phyloP scores from a whole-genome alignment of 1,140 invertebrate genomes.

The Fopius arisanus region DNA sequence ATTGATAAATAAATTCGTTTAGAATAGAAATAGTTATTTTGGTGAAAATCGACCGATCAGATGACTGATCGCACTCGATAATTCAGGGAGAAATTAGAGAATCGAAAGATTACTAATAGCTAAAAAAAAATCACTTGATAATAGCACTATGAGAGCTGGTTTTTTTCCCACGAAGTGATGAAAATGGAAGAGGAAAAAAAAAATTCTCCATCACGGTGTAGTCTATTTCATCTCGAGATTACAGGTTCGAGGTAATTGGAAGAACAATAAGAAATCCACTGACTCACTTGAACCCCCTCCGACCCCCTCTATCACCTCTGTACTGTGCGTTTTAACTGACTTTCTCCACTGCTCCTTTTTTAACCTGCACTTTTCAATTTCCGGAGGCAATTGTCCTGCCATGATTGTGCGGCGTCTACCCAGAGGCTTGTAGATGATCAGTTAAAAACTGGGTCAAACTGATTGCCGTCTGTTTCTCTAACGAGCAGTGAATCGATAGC shows the following conservation, averaged over 20 bases:
- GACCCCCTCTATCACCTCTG: background rate
- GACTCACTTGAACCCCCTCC: background rate
- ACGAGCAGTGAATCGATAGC: background rate
- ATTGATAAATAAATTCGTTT: too few relatives aligned
- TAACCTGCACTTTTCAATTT: conserved; percentile 12
- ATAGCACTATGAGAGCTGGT: background rate
- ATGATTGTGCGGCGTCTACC: conserved; percentile 10
- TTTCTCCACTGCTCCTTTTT: background rate
- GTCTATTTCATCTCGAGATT: conserved; percentile 1
- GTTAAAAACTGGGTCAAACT: conserved; percentile 13
- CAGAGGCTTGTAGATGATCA: background rate
- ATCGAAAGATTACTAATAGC: too few relatives aligned
- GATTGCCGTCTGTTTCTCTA: conserved; percentile 14
- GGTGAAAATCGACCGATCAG: too few relatives aligned
- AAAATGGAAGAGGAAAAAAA: background rate
- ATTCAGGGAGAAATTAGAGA: too few relatives aligned
- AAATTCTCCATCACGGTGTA: background rate
- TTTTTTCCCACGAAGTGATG: background rate
- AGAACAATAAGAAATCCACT: conserved; percentile 3
- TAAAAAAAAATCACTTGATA: too few relatives aligned
- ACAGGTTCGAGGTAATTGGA: background rate
- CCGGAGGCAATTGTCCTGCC: conserved; percentile 13
- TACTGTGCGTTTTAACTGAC: background rate
- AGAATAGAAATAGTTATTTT: too few relatives aligned
- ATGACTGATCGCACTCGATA: too few relatives aligned